Conservation (phyloP, 2,797 vertebrate genomes). For the Synanceia verrucosa region DNA sequence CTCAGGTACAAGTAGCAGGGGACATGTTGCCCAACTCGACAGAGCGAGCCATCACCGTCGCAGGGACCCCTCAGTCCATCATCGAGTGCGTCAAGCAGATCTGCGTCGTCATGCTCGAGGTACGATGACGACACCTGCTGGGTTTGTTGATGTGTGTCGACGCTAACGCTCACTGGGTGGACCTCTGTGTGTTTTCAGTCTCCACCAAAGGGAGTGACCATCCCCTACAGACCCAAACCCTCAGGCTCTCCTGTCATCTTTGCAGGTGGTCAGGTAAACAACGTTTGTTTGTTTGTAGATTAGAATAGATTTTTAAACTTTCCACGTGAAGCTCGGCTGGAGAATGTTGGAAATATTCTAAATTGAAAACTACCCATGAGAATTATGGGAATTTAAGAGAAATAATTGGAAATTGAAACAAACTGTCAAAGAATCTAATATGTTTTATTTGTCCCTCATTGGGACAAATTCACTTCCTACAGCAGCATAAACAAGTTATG, state of each 20-base stretch:
- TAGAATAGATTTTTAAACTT: too few relatives aligned
- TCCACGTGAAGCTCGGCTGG: too few relatives aligned
- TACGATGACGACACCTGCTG: slow-evolving; percentile 37
- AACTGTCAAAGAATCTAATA: too few relatives aligned
- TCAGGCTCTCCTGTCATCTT: slow-evolving; percentile 97
- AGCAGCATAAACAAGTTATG: too few relatives aligned
- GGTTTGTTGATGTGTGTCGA: background rate
- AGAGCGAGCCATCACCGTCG: slow-evolving; percentile 94
- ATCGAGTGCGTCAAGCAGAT: slow-evolving; percentile 98
- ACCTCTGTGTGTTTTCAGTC: slow-evolving; percentile 78
- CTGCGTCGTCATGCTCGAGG: slow-evolving; percentile 97
- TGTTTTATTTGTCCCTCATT: too few relatives aligned
- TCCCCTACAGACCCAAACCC: slow-evolving; percentile 96
- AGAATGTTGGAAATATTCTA: too few relatives aligned
- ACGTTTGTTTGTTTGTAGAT: background rate
- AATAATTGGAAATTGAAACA: too few relatives aligned
- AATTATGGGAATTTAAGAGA: too few relatives aligned
- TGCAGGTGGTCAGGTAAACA: slow-evolving; percentile 95
- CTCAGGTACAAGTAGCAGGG: slow-evolving; percentile 96
- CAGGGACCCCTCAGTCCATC: slow-evolving; percentile 95
- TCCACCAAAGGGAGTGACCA: slow-evolving; percentile 95
- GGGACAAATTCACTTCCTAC: too few relatives aligned
- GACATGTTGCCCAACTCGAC: slow-evolving; percentile 97
- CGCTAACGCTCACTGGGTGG: background rate
- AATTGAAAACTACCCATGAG: too few relatives aligned